A percentile compares a stretch with the other conserved stretches of the same genome.
These are phyloP conservation scores for Zhuqinia jingwanae DNA, from an alignment of 2,888 invertebrate genomes.

Conservation along the genomic window DNA sequence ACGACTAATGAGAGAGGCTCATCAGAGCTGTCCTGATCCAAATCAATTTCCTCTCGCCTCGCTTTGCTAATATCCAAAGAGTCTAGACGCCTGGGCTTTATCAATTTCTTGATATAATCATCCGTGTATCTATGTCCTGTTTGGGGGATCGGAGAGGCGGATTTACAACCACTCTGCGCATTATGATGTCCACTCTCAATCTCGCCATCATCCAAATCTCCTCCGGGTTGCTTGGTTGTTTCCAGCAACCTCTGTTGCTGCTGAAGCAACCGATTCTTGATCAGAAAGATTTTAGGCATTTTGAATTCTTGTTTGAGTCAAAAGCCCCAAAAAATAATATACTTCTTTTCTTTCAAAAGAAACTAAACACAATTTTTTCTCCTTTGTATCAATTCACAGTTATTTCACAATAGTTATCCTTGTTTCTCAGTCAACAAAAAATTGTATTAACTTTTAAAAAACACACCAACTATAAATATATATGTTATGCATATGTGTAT, in stretches of 20 bases:
- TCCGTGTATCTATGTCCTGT: constrained; percentile 69
- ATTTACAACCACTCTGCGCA: constrained; percentile 48
- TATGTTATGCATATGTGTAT: neutral
- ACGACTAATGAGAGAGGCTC: constrained; percentile 83
- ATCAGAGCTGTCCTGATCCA: constrained; percentile 78
- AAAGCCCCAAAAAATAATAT: no score
- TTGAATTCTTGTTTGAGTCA: constrained; percentile 75
- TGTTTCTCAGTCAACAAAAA: no score
- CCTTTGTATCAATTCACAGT: neutral
- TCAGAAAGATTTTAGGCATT: constrained; percentile 97
- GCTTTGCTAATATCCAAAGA: constrained; percentile 71
- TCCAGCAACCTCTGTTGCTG: constrained; percentile 93
- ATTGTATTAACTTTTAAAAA: neutral
- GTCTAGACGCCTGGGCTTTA: constrained; percentile 70
- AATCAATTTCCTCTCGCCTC: constrained; percentile 67
- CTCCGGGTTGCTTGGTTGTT: constrained; percentile 86
- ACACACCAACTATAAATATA: neutral
- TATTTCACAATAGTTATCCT: neutral
- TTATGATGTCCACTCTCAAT: constrained; percentile 70
- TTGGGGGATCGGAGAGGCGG: constrained; percentile 50
- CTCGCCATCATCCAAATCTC: constrained; percentile 72
- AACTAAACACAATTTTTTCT: neutral
- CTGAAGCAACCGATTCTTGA: constrained; percentile 94
- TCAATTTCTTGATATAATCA: constrained; percentile 66
- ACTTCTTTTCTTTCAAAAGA: neutral